Conservation (phyloP, 1,140 invertebrate genomes). For the Drosophila funebris region DNA sequence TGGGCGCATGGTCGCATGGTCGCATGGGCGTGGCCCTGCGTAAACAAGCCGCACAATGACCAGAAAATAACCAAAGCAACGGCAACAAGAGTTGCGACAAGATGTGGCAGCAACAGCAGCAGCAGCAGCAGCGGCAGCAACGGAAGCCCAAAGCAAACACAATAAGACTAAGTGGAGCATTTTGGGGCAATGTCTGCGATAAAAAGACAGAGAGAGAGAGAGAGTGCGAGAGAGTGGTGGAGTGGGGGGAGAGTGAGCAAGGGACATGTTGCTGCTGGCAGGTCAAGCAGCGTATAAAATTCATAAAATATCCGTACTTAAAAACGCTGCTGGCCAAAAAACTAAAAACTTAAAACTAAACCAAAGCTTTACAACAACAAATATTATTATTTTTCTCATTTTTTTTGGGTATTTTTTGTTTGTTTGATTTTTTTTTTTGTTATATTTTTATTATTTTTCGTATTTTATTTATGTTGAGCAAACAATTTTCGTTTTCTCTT, state of each 20-base stretch:
- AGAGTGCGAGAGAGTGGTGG: neutral
- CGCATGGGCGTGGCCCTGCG: conserved; percentile 35
- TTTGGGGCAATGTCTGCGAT: conserved; percentile 6
- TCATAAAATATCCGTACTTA: conserved; percentile 80
- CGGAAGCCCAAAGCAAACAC: conserved; percentile 61
- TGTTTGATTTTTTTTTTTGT: neutral
- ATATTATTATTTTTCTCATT: conserved; percentile 4
- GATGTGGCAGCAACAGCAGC: conserved; percentile 25
- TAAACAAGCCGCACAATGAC: conserved; percentile 62
- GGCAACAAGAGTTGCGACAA: conserved; percentile 49
- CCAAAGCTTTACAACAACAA: conserved; percentile 8
- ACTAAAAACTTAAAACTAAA: conserved; percentile 51
- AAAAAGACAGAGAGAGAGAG: neutral
- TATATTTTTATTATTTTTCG: conserved; percentile 39
- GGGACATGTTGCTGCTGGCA: conserved; percentile 51
- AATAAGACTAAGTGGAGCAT: conserved; percentile 59
- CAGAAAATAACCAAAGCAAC: conserved; percentile 58
- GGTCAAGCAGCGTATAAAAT: conserved; percentile 78
- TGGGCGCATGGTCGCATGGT: no score
- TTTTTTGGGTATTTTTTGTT: conserved; percentile 4
- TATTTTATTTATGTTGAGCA: conserved; percentile 67
- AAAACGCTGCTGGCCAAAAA: conserved; percentile 51
- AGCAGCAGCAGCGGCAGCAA: conserved; percentile 5
- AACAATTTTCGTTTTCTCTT: conserved; percentile 64
- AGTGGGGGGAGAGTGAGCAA: no score